Evolutionary conservation across 2,113 vertebrate species (phyloP).

Genomic region (Diadophis punctatus): DNA sequence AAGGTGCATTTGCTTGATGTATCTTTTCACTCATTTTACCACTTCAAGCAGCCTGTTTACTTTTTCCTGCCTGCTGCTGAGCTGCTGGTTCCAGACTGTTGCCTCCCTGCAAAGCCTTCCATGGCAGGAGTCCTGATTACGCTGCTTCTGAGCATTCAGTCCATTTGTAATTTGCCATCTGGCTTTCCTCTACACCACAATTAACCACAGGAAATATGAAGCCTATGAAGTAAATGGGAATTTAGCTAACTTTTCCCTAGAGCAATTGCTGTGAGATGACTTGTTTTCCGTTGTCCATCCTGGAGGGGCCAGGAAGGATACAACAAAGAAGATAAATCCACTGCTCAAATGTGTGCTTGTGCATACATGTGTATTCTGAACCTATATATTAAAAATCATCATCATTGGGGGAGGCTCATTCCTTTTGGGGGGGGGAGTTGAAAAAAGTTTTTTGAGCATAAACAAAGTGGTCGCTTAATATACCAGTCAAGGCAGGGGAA

Average conservation of each 20-base stretch:
- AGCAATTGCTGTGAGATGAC: neutral
- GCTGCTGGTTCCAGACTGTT: slow-evolving; percentile 11
- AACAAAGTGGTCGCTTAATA: neutral
- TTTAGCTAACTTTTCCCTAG: neutral
- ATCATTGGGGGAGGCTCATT: neutral
- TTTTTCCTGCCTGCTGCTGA: neutral
- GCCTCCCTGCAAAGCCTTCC: slow-evolving; percentile 2
- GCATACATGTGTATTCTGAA: neutral
- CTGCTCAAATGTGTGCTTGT: neutral
- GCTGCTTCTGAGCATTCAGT: slow-evolving; percentile 21
- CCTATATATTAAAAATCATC: neutral
- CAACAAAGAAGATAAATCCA: neutral
- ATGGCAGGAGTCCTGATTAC: slow-evolving; percentile 5
- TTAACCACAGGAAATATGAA: slow-evolving; percentile 7
- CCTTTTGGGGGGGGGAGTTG: too few relatives aligned
- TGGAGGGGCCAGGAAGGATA: neutral
- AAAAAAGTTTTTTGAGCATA: neutral
- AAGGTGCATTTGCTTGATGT: neutral
- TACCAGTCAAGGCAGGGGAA: neutral
- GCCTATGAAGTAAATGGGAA: neutral
- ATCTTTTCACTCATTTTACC: neutral
- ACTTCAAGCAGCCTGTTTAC: slow-evolving; percentile 8
- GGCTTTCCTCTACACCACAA: slow-evolving; percentile 19
- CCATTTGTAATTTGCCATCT: slow-evolving; percentile 32
- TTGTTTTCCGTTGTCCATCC: neutral